phyloP scores from a whole-genome alignment of 30 jellyfish, hydroid and myxozoan genomes.

The Rhopilema esculentum region DNA sequence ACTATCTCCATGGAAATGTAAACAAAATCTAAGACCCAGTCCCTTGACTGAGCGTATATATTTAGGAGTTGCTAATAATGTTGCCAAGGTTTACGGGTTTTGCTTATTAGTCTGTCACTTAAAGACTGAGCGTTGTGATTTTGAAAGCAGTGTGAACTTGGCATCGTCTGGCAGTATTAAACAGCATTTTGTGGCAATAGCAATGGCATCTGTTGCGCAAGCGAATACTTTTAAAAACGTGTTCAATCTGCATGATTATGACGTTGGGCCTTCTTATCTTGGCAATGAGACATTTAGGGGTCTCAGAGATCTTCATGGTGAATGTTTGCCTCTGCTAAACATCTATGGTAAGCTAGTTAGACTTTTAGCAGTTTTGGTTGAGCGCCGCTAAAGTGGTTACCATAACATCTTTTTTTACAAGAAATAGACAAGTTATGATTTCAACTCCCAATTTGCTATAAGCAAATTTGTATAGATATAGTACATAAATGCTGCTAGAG shows the following conservation, averaged over 20 bases:
- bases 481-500: no score
- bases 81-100: not conserved
- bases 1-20: constrained; percentile 52
- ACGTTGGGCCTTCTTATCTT: constrained; percentile 58
- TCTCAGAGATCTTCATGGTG: constrained; percentile 61
- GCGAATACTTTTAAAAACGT: constrained; percentile 54
- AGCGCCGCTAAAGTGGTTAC: no score
- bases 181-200: not conserved
- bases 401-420: no score
- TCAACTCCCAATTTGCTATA: no score
- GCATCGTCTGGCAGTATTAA: not conserved
- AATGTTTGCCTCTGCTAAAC: constrained; percentile 59
- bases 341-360: constrained; percentile 17
- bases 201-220: constrained; percentile 44
- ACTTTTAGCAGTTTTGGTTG: no score
- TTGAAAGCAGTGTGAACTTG: not conserved
- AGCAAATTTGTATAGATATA: no score
- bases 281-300: constrained; percentile 56
- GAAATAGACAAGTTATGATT: no score
- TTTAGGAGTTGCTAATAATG: not conserved
- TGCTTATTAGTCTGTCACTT: not conserved
- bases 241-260: constrained; percentile 66
- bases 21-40: constrained; percentile 24
- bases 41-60: not conserved
- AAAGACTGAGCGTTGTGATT: not conserved